phyloP scores from a whole-genome alignment of 1,140 invertebrate genomes.

The Drosophila pectinifera region DNA sequence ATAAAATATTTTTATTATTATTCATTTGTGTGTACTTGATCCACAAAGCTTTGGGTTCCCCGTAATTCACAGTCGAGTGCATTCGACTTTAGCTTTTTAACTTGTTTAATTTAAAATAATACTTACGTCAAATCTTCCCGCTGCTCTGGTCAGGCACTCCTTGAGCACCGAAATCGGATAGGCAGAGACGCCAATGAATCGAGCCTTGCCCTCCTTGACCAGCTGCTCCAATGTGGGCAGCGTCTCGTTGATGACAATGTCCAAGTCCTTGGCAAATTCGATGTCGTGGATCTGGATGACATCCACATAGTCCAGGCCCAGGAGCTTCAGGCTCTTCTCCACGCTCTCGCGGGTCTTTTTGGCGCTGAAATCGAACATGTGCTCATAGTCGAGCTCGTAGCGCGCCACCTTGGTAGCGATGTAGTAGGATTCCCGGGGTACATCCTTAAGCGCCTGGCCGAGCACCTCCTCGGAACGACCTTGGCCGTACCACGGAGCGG shows the following conservation, averaged over 20 bases:
- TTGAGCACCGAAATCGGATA: slow-evolving; percentile 92
- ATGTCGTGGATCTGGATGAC: slow-evolving; percentile 96
- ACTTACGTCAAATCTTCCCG: slow-evolving; percentile 69
- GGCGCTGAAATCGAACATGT: slow-evolving; percentile 95
- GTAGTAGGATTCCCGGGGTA: slow-evolving; percentile 94
- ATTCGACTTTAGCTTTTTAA: neutral
- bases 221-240: slow-evolving; percentile 91
- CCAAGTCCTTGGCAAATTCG: slow-evolving; percentile 93
- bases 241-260: slow-evolving; percentile 94
- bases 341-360: slow-evolving; percentile 91
- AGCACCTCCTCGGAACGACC: slow-evolving; percentile 92
- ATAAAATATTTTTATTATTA: too few species aligned
- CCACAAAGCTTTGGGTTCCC: too few species aligned
- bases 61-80: too few species aligned
- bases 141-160: slow-evolving; percentile 88
- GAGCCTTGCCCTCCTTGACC: slow-evolving; percentile 91
- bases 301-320: slow-evolving; percentile 94
- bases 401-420: slow-evolving; percentile 96
- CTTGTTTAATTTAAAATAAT: neutral
- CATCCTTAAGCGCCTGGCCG: slow-evolving; percentile 91
- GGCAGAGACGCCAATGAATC: slow-evolving; percentile 94
- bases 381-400: slow-evolving; percentile 89
- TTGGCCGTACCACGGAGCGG: slow-evolving; percentile 96
- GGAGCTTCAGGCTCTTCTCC: slow-evolving; percentile 90
- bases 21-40: too few species aligned